Evolutionary conservation across 2,113 vertebrate species (phyloP).

Genomic region (Onychorhynchus coronatus): DNA sequence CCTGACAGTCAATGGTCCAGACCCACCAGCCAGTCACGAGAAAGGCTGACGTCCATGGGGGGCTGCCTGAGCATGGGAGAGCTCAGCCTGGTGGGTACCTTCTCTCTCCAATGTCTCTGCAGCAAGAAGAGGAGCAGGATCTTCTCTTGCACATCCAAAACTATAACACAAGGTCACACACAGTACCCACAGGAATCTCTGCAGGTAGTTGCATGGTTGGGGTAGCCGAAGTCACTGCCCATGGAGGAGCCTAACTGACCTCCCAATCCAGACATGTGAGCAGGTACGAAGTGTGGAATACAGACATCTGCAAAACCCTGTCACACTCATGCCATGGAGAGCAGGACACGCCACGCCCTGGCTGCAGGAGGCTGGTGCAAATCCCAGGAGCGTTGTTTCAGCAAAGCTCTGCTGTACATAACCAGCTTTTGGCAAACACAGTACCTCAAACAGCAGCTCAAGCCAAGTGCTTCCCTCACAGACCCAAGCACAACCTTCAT

Average conservation of each 20-base stretch:
- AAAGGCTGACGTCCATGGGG: background rate
- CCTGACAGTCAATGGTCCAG: background rate
- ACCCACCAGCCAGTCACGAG: background rate
- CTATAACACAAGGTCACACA: fast-evolving
- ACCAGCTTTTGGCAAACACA: background rate
- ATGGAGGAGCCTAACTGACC: background rate
- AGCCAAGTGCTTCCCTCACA: background rate
- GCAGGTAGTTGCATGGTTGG: background rate
- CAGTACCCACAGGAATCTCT: background rate
- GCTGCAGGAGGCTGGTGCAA: background rate
- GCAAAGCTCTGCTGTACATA: background rate
- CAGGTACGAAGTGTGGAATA: background rate
- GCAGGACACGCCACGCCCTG: background rate
- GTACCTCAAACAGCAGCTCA: background rate
- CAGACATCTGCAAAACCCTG: background rate
- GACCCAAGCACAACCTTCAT: background rate
- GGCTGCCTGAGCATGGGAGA: background rate
- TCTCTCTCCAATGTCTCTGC: background rate
- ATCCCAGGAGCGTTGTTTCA: background rate
- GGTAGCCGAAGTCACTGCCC: background rate
- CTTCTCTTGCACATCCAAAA: background rate
- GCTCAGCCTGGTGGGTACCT: background rate
- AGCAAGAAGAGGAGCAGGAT: background rate
- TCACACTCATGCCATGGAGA: background rate
- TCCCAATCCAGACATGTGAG: background rate